Percentiles rank a stretch among this genome's conserved stretches.
Conservation (phyloP, 2,888 invertebrate genomes). For the Drosophila demipolita region DNA sequence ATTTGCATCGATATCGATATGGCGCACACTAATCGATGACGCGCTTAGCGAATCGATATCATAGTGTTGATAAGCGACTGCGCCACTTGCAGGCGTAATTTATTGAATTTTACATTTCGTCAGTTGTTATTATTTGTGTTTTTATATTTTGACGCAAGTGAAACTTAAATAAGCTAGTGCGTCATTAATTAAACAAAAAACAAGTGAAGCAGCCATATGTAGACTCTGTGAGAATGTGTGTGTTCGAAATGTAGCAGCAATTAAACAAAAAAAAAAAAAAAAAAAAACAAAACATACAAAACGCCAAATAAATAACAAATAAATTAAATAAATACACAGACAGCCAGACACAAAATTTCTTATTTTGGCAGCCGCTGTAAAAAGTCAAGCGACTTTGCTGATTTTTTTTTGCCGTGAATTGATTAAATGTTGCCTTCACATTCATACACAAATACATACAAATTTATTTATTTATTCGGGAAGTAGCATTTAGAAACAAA, state of each 20-base stretch:
- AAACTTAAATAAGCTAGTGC: constrained; percentile 58
- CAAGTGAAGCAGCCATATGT: constrained; percentile 46
- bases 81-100: not conserved
- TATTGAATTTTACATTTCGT: not conserved
- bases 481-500: constrained; percentile 32
- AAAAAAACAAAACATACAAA: constrained; percentile 43
- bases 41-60: not conserved
- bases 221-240: constrained; percentile 23
- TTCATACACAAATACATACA: constrained; percentile 28
- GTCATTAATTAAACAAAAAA: constrained; percentile 67
- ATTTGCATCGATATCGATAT: constrained; percentile 34
- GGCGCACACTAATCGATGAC: constrained; percentile 9
- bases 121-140: constrained; percentile 6
- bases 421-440: constrained; percentile 74
- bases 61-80: constrained; percentile 21
- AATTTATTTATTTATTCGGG: constrained; percentile 48
- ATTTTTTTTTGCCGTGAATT: constrained; percentile 67
- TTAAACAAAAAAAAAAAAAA: constrained; percentile 37
- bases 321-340: constrained; percentile 72
- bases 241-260: constrained; percentile 39
- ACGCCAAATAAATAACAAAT: constrained; percentile 75
- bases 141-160: constrained; percentile 53
- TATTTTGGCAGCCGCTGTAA: constrained; percentile 59
- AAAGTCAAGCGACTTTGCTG: constrained; percentile 63
- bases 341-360: constrained; percentile 35